Base-by-base conservation (phyloP, 1,140 invertebrate species). In the Microplitis mediator region DNA sequence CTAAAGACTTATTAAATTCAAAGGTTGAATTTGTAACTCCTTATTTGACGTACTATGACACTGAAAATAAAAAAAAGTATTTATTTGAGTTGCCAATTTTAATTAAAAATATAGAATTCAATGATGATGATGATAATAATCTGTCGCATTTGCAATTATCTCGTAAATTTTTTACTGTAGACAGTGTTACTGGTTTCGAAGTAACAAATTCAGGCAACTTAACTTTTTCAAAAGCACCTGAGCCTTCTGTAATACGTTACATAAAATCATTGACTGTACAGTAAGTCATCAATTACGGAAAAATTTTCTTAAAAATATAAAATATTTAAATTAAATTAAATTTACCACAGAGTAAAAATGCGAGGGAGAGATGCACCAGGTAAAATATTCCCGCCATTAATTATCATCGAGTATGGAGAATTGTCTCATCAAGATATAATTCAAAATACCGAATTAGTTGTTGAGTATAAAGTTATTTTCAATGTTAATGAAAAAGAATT, bases 81-180 rank as follows among this genome's bases (percentile, higher is more conserved):
- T 79, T 92, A 11, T 89, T 90, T 78, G 81, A 88, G 50, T 77
- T 93, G 16, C 92, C 92, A 4, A 80, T 93, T 82, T 90, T 67
- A 85, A 72, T 83, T 2, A 84, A 82, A 74, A 84, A 84, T 78
- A 81, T 81, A 6, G 77, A 74, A 63, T 50, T 63, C 3, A 31
- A 45, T 52, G 63, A 14, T 34, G 34, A 82, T 62, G 71, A 88
- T 81, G 81, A 79, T 6, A 78, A 82, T 39, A 87, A 90, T 76
- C 78, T 81, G 75, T 88, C 88, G 39, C 84, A 90, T 52, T 90
- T 91, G 90, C 88, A 90, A 72, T 78, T 94, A 14, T 89, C 91
- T 0, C 86, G 90, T 68, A 88, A 93, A 71, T 93, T 94, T 80
- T 93, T 94, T 78, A 75, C 93, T 3, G 86, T 93, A 36, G 91